Conservation (phyloP, 1,140 invertebrate species). For the Brachionus manjavacas region DNA sequence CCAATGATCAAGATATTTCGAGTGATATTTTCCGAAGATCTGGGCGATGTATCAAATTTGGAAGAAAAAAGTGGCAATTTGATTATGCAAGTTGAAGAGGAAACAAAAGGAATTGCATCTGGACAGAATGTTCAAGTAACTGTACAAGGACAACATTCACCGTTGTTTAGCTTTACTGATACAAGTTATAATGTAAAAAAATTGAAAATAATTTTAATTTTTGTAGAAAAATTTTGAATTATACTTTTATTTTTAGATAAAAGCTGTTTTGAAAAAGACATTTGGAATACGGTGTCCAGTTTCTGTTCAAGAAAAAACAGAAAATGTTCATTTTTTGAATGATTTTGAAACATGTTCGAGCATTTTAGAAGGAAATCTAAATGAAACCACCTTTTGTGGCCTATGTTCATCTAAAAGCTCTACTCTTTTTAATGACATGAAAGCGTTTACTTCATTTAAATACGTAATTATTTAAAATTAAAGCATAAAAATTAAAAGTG, state of each 20-base stretch:
- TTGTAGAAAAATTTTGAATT: background rate
- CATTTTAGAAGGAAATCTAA: background rate
- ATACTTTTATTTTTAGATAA: background rate
- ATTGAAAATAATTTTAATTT: no score
- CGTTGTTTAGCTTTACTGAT: background rate
- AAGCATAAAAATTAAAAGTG: background rate
- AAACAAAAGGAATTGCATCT: background rate
- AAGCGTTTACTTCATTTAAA: background rate
- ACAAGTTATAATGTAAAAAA: conserved; percentile 1
- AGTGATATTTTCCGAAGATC: background rate
- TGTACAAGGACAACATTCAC: background rate
- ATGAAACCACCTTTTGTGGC: conserved; percentile 31
- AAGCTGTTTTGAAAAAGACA: background rate
- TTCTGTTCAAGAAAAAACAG: background rate
- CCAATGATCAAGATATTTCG: background rate
- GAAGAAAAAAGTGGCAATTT: background rate
- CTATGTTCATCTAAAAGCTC: conserved; percentile 16
- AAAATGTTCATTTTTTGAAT: background rate
- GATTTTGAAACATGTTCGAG: conserved; percentile 26
- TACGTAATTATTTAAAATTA: background rate
- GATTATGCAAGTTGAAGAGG: background rate
- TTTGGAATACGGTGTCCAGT: conserved; percentile 38
- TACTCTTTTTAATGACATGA: background rate
- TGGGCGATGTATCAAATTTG: conserved; percentile 3
- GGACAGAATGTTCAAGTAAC: background rate